phyloP scores from a whole-genome alignment of 2,888 invertebrate genomes.

The Agonopterix arenella region DNA sequence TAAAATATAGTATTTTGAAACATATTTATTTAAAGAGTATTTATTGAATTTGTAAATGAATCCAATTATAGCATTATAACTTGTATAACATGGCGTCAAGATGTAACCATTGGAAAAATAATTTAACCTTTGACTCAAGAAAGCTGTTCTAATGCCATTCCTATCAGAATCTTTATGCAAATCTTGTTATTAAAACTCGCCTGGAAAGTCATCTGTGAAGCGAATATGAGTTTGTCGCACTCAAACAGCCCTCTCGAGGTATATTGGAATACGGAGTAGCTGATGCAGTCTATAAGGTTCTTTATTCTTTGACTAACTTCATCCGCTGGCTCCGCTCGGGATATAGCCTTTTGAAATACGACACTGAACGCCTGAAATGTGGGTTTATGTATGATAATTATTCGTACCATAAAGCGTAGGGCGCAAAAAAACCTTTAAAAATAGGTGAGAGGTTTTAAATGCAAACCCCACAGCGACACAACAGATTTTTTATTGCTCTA shows the following conservation, averaged over 20 bases:
- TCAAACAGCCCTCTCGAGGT: slow-evolving; percentile 96
- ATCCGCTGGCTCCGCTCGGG: slow-evolving; percentile 88
- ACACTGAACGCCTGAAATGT: slow-evolving; percentile 92
- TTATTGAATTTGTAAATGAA: no score
- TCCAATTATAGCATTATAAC: no score
- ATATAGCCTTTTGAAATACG: slow-evolving; percentile 98
- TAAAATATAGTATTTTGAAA: no score
- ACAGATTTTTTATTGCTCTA: no score
- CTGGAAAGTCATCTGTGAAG: slow-evolving; percentile 97
- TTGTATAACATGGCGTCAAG: no score
- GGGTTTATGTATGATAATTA: not conserved
- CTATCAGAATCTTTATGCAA: not conserved
- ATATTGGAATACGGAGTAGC: slow-evolving; percentile 96
- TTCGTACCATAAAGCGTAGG: no score
- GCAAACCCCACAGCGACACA: no score
- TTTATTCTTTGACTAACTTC: slow-evolving; percentile 87
- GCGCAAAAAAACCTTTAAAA: no score
- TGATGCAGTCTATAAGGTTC: slow-evolving; percentile 96
- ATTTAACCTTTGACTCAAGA: no score
- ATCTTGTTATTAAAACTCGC: slow-evolving; percentile 53
- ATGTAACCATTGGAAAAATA: no score
- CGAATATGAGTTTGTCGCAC: slow-evolving; percentile 96
- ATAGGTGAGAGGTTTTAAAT: no score
- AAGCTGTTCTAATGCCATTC: not conserved
- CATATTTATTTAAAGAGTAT: no score